Base-by-base conservation (phyloP, 2,888 invertebrate genomes). In the Diarsia brunnea region DNA sequence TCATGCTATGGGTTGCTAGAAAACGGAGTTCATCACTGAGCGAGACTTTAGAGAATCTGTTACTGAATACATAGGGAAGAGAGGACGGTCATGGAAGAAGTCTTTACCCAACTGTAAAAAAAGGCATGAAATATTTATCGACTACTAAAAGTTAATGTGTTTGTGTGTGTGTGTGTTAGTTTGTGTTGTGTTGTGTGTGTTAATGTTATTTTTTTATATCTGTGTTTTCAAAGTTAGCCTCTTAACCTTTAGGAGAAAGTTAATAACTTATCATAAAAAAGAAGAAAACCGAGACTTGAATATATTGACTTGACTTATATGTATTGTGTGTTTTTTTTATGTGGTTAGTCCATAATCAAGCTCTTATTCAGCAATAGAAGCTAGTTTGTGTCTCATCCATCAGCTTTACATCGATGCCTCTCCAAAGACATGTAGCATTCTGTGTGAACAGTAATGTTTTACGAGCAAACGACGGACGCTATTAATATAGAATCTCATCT, bases 401-500 rank as follows among this genome's bases (percentile, higher is more conserved):
- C 10, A 58, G 24, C 4, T 38, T 27, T 69, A 73, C 16, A 77
- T 86, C 74, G 14, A 53, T 12, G 60, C 16, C 27, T 61, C 47
- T 58, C 51, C 38, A 51, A 49, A 75, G 60, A 53, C 51, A 51
- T 61, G 69, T 49, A 81, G 66, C 67, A 71, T 78, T 82, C 65
- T 61, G 47, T 61, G 47, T 55, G 66, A 74, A 72, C 79, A 72
- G 67, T 84, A 73, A 79, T 65, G 79, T 70, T 83, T 86, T 75
- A 87, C 73, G 87, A 87, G 43, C 53, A 19, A 12, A 24, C 58
- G 31, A 51, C 51, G 68, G 45, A 67, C 43, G 63, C 69, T 78
- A 73, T 82, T 80, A 80, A 82, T 86, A 78, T 72, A 77, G 24
- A 72, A 79, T 76, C 60, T 76, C 49, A 65, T 69, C 51, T 49